These are phyloP conservation scores for Calidris pygmaea DNA, from an alignment of 2,113 vertebrate species.

Conservation along the genomic window DNA sequence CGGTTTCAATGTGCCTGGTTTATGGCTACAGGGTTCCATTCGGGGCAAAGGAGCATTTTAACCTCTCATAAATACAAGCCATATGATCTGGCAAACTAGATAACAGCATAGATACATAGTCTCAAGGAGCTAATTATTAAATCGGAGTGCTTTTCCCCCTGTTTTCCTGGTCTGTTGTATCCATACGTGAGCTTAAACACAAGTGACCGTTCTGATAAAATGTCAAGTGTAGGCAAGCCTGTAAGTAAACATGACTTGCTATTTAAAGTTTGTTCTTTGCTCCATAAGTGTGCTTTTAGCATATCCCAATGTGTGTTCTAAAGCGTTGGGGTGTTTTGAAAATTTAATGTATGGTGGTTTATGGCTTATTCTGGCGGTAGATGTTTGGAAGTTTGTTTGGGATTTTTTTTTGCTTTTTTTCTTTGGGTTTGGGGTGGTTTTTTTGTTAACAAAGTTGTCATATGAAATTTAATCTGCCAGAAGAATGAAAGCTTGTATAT, in stretches of 20 bases:
- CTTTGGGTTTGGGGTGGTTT: too few species aligned
- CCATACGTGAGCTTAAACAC: background rate
- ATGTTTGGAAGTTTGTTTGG: background rate
- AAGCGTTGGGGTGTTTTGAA: background rate
- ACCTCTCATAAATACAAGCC: background rate
- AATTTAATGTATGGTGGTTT: background rate
- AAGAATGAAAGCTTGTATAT: background rate
- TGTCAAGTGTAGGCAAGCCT: background rate
- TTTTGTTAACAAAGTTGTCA: background rate
- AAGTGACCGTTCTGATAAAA: background rate
- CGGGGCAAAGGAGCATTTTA: background rate
- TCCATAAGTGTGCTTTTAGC: background rate
- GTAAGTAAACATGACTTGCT: background rate
- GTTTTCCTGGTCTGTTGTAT: background rate
- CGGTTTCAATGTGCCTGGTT: background rate
- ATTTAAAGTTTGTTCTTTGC: background rate
- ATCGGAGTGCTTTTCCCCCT: background rate
- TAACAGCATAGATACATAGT: background rate
- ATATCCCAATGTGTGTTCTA: background rate
- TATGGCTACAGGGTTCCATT: background rate
- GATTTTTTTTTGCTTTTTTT: background rate
- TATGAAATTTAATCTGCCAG: background rate
- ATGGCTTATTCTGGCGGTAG: background rate
- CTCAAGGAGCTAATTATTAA: background rate
- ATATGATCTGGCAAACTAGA: background rate